These are phyloP conservation scores for Acrossocheilus wenchowensis DNA, from an alignment of 2,797 vertebrate species.

Conservation along the genomic window DNA sequence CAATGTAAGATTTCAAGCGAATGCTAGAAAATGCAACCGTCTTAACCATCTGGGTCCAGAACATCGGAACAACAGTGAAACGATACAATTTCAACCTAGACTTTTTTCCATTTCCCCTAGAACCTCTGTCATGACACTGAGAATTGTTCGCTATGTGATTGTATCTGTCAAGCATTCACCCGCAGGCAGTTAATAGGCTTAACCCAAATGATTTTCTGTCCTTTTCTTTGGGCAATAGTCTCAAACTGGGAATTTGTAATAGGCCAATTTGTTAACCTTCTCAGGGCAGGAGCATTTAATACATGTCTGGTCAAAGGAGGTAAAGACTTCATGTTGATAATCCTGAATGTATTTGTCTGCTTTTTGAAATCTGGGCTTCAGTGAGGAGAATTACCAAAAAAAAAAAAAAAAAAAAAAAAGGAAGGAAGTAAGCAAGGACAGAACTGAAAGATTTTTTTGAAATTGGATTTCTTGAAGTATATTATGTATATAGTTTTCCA, in stretches of 20 bases:
- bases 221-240: constrained; percentile 62
- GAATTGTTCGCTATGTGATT: constrained; percentile 60
- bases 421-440: constrained; percentile 14
- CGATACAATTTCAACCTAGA: constrained; percentile 53
- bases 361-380: constrained; percentile 48
- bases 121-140: constrained; percentile 57
- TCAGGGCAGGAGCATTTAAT: constrained; percentile 64
- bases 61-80: constrained; percentile 53
- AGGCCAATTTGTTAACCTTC: constrained; percentile 68
- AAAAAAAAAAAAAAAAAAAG: constrained; percentile 9
- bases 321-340: constrained; percentile 65
- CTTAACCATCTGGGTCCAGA: constrained; percentile 52
- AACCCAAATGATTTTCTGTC: constrained; percentile 71
- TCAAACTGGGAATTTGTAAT: constrained; percentile 64
- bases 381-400: constrained; percentile 2
- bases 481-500: neutral
- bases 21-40: constrained; percentile 22
- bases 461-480: neutral
- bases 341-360: constrained; percentile 62
- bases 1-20: constrained; percentile 1
- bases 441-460: neutral
- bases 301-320: constrained; percentile 61
- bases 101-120: constrained; percentile 48
- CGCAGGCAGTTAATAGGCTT: constrained; percentile 63
- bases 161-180: constrained; percentile 64